These are phyloP conservation scores for Cantharis rufa DNA, from an alignment of 2,888 invertebrate species.

Conservation along the genomic window DNA sequence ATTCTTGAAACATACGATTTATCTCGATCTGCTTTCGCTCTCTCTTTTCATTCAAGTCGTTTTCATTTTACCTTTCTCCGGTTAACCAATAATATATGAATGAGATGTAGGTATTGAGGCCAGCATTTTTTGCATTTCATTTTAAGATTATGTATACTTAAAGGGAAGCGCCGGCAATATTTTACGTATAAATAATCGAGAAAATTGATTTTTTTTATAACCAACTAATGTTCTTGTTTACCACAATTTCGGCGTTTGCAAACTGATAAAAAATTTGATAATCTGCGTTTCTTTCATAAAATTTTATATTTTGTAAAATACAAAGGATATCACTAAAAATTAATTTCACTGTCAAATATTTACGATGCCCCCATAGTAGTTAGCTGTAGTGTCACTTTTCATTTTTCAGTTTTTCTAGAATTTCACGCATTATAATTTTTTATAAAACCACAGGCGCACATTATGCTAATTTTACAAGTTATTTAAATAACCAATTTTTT, in stretches of 20 bases:
- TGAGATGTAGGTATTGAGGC: conserved; percentile 29
- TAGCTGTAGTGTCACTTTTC: not conserved
- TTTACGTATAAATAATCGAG: not conserved
- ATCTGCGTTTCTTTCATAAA: conserved; percentile 18
- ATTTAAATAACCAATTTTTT: not conserved
- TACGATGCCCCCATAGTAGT: conserved; percentile 1
- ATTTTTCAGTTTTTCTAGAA: not conserved
- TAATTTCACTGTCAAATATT: conserved; percentile 9
- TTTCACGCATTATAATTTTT: not conserved
- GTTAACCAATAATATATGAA: conserved; percentile 12
- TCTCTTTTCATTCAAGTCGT: conserved; percentile 37
- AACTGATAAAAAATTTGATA: not conserved
- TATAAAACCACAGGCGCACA: not conserved
- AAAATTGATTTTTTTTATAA: not conserved
- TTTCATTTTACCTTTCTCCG: conserved; percentile 40
- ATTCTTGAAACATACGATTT: conserved; percentile 37
- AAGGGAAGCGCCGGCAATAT: not conserved
- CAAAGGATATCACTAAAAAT: conserved; percentile 13
- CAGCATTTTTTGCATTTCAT: conserved; percentile 14
- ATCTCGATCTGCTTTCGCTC: conserved; percentile 40
- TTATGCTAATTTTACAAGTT: not conserved
- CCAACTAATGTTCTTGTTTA: not conserved
- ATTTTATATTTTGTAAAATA: conserved; percentile 18
- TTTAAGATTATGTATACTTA: not conserved
- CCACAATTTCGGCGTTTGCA: not conserved